These are phyloP conservation scores for Anarsia innoxiella DNA, from an alignment of 2,888 invertebrate species.

Conservation along the genomic window DNA sequence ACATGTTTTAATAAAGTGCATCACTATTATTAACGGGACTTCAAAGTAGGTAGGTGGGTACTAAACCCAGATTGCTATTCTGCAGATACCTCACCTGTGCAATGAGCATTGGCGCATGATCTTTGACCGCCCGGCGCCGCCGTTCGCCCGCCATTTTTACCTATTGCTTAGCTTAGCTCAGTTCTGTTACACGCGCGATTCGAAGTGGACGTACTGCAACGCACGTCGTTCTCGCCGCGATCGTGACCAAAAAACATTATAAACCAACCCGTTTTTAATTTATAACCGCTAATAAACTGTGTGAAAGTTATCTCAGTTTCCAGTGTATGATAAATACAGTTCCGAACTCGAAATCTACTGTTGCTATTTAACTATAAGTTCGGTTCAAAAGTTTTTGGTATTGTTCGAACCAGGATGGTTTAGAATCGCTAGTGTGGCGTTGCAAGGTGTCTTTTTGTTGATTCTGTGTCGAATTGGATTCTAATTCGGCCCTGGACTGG, in stretches of 20 bases:
- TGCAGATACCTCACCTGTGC: too few species aligned
- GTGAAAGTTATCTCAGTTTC: slow-evolving; percentile 2
- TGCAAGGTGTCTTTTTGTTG: slow-evolving; percentile 32
- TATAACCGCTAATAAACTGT: not conserved
- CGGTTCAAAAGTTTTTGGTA: slow-evolving; percentile 18
- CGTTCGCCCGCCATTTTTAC: slow-evolving; percentile 45
- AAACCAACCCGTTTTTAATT: slow-evolving; percentile 22
- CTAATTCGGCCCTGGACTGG: slow-evolving; percentile 34
- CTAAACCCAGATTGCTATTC: too few species aligned
- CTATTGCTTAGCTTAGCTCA: slow-evolving; percentile 27
- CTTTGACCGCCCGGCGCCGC: slow-evolving; percentile 42
- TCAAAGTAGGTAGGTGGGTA: too few species aligned
- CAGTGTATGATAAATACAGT: not conserved
- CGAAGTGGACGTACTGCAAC: slow-evolving; percentile 30
- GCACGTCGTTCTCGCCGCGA: slow-evolving; percentile 29
- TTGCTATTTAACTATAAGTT: slow-evolving; percentile 11
- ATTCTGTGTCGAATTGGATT: slow-evolving; percentile 42
- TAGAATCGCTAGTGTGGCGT: slow-evolving; percentile 27
- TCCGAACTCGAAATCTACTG: slow-evolving; percentile 18
- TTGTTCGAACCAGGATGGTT: slow-evolving; percentile 19
- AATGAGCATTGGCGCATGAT: slow-evolving; percentile 42
- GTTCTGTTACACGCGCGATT: slow-evolving; percentile 48
- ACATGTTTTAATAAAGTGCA: too few species aligned
- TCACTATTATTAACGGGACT: too few species aligned
- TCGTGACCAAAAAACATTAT: slow-evolving; percentile 38